Evolutionary conservation across 2,888 invertebrate species (phyloP).

Genomic region (Salticus scenicus): DNA sequence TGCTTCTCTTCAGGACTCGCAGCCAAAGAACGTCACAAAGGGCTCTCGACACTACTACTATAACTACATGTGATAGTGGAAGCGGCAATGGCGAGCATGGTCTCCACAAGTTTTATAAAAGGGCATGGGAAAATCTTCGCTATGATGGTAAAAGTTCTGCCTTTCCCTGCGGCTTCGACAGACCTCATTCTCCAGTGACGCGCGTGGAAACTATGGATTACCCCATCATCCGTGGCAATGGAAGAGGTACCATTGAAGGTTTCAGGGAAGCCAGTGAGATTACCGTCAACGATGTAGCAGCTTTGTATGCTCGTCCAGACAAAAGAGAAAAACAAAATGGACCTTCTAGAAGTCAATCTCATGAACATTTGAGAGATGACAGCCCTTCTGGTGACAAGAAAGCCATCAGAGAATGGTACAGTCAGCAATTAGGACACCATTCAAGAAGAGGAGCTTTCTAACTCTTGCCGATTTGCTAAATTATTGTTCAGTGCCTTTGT

Average conservation of each 20-base stretch:
- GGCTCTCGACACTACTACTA: conserved; percentile 92
- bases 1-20: conserved; percentile 80
- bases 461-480: neutral
- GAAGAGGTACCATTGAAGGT: conserved; percentile 74
- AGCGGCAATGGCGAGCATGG: conserved; percentile 77
- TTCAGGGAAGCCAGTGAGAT: conserved; percentile 75
- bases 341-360: conserved; percentile 43
- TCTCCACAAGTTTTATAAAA: conserved; percentile 90
- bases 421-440: conserved; percentile 63
- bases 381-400: conserved; percentile 60
- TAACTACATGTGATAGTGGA: conserved; percentile 85
- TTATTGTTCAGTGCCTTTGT: neutral
- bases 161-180: conserved; percentile 39
- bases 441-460: conserved; percentile 64
- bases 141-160: conserved; percentile 68
- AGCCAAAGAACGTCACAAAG: conserved; percentile 83
- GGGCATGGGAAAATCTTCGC: conserved; percentile 91
- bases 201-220: conserved; percentile 84
- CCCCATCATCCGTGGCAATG: conserved; percentile 52
- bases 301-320: conserved; percentile 76
- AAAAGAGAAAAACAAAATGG: conserved; percentile 82
- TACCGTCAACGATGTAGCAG: conserved; percentile 75
- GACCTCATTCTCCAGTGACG: conserved; percentile 44
- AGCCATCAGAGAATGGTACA: conserved; percentile 64
- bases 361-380: conserved; percentile 56